Conservation (phyloP, 2,797 vertebrate genomes). For the Siniperca obscura region DNA sequence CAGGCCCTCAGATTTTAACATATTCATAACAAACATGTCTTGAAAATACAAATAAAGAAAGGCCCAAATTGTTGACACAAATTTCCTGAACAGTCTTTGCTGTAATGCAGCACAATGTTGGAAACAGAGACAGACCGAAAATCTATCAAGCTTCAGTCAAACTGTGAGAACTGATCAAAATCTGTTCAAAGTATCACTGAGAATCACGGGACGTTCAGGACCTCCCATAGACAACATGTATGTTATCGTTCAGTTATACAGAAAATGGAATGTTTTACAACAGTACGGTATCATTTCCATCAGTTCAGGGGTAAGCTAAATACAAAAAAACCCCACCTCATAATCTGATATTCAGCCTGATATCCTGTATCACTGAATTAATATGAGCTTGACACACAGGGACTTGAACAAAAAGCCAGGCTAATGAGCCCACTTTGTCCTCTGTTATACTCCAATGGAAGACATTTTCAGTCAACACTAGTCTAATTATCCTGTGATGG, state of each 20-base stretch:
- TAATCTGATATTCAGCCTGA: background rate
- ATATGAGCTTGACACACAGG: too few relatives aligned
- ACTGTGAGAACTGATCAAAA: background rate
- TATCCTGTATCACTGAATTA: background rate
- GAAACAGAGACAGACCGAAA: background rate
- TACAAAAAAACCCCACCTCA: background rate
- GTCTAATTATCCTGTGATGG: conserved; percentile 7
- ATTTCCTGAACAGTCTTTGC: background rate
- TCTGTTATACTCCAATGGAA: background rate
- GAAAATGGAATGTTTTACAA: background rate
- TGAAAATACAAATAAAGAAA: background rate
- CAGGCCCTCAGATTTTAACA: background rate
- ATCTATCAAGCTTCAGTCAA: background rate
- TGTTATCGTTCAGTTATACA: background rate
- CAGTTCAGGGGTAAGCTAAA: background rate
- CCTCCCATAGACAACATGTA: background rate
- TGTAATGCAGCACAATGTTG: background rate
- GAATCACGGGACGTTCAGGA: background rate
- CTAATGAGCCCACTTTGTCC: background rate
- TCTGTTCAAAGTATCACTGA: background rate
- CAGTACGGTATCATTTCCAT: background rate
- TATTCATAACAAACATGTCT: background rate
- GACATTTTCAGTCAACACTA: conserved; percentile 11
- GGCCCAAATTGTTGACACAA: background rate
- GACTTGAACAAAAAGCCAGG: background rate